These are phyloP conservation scores for Urophycis tenuis DNA, from an alignment of 2,797 vertebrate genomes.

Conservation along the genomic window DNA sequence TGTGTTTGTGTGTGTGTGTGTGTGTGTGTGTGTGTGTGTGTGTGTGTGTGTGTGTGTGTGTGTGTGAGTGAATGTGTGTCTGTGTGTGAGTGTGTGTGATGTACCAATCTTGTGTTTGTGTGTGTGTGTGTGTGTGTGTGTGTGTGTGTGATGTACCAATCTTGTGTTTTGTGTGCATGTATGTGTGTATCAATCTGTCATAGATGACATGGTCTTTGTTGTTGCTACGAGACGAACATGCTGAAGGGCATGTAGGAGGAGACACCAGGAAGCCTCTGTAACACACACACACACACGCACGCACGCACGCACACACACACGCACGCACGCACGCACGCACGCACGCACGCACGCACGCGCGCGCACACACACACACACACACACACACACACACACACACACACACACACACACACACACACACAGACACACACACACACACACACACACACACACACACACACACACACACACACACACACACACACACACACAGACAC, in stretches of 20 bases:
- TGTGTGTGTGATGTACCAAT: too few relatives aligned
- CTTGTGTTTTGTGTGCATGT: background rate
- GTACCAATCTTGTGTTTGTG: too few relatives aligned
- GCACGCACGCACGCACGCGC: background rate
- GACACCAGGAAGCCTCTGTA: slow-evolving; percentile 14
- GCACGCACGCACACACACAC: slow-evolving; percentile 12
- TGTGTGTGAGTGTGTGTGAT: too few relatives aligned
- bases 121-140: background rate
- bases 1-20: background rate
- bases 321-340: background rate
- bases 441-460: background rate
- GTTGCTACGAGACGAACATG: slow-evolving; percentile 57
- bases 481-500: slow-evolving; percentile 14
- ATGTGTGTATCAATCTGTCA: slow-evolving; percentile 19
- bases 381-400: slow-evolving; percentile 3
- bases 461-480: background rate
- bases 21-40: too few relatives aligned
- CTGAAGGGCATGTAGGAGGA: slow-evolving; percentile 31
- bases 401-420: slow-evolving; percentile 1
- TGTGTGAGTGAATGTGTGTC: slow-evolving; percentile 12
- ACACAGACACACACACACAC: background rate
- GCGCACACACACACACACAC: slow-evolving; percentile 12
- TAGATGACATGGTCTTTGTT: slow-evolving; percentile 42
- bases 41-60: background rate
- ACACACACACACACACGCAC: slow-evolving; percentile 8